These are phyloP conservation scores for Clupea harengus DNA, from an alignment of 2,113 vertebrate genomes.

Conservation along the genomic window DNA sequence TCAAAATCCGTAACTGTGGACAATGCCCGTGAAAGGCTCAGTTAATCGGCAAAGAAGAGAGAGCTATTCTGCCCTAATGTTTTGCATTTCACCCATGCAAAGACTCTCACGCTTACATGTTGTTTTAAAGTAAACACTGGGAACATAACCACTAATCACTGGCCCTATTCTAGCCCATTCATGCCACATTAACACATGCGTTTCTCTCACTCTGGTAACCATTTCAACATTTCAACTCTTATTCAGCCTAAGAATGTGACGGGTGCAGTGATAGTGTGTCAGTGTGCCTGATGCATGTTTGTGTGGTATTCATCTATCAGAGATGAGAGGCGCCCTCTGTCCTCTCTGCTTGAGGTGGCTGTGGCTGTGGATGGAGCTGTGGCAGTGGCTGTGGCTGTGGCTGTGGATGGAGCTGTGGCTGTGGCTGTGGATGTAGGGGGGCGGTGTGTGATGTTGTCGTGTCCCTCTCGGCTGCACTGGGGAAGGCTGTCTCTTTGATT, in stretches of 20 bases:
- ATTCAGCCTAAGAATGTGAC: neutral
- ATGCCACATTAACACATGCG: neutral
- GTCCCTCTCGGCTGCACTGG: neutral
- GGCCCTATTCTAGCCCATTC: neutral
- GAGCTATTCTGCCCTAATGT: neutral
- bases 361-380: neutral
- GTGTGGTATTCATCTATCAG: neutral
- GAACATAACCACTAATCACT: neutral
- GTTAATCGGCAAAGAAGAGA: neutral
- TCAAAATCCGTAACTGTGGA: conserved; percentile 4
- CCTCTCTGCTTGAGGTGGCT: neutral
- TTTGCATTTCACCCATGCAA: neutral
- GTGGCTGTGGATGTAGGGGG: neutral
- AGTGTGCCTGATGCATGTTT: neutral
- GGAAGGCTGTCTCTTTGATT: conserved; percentile 36
- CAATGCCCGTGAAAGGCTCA: conserved; percentile 4
- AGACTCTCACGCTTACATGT: neutral
- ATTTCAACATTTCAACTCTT: neutral
- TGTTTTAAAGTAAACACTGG: neutral
- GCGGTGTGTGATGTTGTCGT: neutral
- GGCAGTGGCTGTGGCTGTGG: neutral
- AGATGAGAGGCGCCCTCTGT: neutral
- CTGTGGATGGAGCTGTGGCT: neutral
- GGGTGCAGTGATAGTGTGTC: neutral
- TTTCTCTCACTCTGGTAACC: neutral